Evolutionary conservation across 37 sponge, comb jelly and placozoan species (phyloP).

Genomic region (Lycopodina hypogea): DNA sequence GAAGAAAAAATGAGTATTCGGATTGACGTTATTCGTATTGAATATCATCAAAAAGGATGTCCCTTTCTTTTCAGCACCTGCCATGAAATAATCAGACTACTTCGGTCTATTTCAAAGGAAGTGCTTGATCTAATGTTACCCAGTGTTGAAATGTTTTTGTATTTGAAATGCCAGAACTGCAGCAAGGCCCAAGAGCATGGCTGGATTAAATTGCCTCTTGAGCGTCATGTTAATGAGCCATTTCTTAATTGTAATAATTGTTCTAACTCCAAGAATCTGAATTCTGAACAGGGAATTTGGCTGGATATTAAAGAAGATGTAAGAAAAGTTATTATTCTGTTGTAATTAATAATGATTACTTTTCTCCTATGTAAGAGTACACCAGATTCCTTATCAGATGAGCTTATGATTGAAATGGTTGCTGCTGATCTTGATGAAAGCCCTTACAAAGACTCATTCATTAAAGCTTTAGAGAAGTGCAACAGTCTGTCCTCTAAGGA

Average conservation of each 20-base stretch:
- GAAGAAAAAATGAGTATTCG: slow-evolving; percentile 3
- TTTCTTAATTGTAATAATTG: neutral
- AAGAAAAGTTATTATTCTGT: neutral
- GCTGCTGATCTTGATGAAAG: neutral
- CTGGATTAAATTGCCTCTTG: neutral
- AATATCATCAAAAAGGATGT: neutral
- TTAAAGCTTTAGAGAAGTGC: slow-evolving; percentile 1
- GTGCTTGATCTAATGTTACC: slow-evolving; percentile 30
- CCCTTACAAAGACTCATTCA: neutral
- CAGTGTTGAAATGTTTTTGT: neutral
- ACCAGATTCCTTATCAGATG: neutral
- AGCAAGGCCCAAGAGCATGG: neutral
- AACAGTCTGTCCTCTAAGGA: neutral
- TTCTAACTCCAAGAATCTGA: neutral
- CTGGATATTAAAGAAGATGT: neutral
- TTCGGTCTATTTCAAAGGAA: neutral
- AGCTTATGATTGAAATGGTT: neutral
- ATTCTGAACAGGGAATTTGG: slow-evolving; percentile 9
- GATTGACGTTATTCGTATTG: slow-evolving; percentile 1
- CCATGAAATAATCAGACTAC: neutral
- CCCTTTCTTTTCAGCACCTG: slow-evolving; percentile 1
- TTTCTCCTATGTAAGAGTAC: neutral
- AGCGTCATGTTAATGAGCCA: neutral
- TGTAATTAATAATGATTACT: neutral
- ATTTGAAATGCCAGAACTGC: slow-evolving; percentile 12